phyloP scores from a whole-genome alignment of 2,888 invertebrate species.

The Dendrolimus pini region DNA sequence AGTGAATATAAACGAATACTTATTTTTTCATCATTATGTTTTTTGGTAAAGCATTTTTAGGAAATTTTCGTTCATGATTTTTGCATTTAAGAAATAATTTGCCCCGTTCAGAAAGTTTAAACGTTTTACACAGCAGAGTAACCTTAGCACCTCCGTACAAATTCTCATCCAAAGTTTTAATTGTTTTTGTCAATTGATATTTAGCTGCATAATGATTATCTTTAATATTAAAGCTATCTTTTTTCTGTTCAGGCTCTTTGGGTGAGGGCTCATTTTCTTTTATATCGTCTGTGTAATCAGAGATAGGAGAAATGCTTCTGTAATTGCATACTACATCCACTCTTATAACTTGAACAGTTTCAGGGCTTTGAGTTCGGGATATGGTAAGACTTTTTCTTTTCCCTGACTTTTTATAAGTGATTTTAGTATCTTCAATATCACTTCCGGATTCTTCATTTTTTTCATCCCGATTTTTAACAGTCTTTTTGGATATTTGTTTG shows the following conservation, averaged over 20 bases:
- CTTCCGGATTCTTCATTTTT: conserved; percentile 18
- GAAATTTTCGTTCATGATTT: too few species aligned
- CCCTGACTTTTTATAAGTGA: conserved; percentile 45
- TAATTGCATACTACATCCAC: conserved; percentile 66
- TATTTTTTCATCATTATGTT: too few species aligned
- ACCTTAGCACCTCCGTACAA: conserved; percentile 59
- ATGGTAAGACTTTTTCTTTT: conserved; percentile 64
- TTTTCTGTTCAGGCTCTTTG: conserved; percentile 11
- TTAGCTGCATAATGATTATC: conserved; percentile 44
- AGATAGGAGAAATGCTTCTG: conserved; percentile 28
- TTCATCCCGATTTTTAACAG: conserved; percentile 17
- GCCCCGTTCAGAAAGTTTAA: conserved; percentile 47
- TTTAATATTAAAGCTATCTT: conserved; percentile 27
- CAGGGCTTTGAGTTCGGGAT: conserved; percentile 61
- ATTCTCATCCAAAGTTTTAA: conserved; percentile 56
- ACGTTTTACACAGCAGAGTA: conserved; percentile 65
- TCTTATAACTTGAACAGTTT: conserved; percentile 66
- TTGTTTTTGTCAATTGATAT: conserved; percentile 56
- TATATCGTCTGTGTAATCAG: conserved; percentile 38
- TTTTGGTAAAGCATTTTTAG: too few species aligned
- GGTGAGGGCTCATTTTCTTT: conserved; percentile 5
- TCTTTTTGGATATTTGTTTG: conserved; percentile 19
- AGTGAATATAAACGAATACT: too few species aligned
- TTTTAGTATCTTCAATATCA: conserved; percentile 37
- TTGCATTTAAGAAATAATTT: not conserved